Base-by-base conservation (phyloP, 2,888 invertebrate species). In the Melieria crassipennis region DNA sequence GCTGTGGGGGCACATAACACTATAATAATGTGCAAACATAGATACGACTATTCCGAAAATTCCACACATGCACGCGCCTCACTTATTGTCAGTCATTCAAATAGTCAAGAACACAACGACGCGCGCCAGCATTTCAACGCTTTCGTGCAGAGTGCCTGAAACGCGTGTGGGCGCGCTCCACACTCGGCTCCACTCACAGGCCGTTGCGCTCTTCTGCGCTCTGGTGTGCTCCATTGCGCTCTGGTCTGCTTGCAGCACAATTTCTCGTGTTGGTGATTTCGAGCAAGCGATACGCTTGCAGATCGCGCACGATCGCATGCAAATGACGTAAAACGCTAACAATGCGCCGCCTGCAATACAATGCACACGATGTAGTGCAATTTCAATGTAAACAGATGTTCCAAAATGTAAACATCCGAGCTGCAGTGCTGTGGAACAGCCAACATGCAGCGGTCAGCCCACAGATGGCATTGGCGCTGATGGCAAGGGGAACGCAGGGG, bases 321-420 rank as follows among this genome's bases (percentile, higher is more conserved):
- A 70, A 71, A 72, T 75, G 71, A 75, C 70, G 75, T 71, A 72
- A 68, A 71, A 70, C 70, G 58, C 69, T 66, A 74, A 73, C 70
- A 71, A 74, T 75, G 71, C 71, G 16, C 3, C 30, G 30, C 30
- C 30, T 30, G 64, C 52, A 65, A 57, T 52, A 67, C 62, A 71
- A 67, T 30, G 30, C 30, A 30, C 30, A 30, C 30, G 30, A 30
- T 30, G 30, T 30, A 30, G 30, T 30, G 30, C 30, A 30, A 30
- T 30, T 30, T 30, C 30, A 30, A 30, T 30, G 30, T 30, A 30
- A 75, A 75, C 75, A 75, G 75, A 75, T 75, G 73, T 75, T 74
- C 30, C 6, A 52, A 30, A 52, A 52, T 6, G 52, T 52, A 52
- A 52, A 52, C 52, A 52, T 52, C 52, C 11, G n/a, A 52, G n/a